Conservation (phyloP, 2,113 vertebrate species). For the Thermophis baileyi region DNA sequence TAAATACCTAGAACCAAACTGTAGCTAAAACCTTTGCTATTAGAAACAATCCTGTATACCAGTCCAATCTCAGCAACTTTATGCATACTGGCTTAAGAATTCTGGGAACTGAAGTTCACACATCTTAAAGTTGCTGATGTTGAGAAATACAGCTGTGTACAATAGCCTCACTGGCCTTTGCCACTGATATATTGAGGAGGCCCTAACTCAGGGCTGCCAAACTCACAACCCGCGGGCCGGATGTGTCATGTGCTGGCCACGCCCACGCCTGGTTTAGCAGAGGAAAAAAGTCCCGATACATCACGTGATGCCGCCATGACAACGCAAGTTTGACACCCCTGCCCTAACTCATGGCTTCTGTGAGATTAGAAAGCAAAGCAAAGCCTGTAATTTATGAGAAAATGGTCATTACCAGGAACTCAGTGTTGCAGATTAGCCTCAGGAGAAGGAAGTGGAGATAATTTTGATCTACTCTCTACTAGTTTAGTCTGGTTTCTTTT, state of each 20-base stretch:
- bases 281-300: too few relatives aligned
- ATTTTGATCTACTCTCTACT: not conserved
- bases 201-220: not conserved
- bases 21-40: slow-evolving; percentile 11
- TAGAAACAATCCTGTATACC: not conserved
- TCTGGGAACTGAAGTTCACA: not conserved
- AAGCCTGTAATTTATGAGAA: not conserved
- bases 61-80: not conserved
- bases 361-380: slow-evolving; percentile 34
- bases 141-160: not conserved
- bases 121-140: not conserved
- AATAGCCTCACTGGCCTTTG: not conserved
- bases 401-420: not conserved
- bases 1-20: slow-evolving; percentile 14
- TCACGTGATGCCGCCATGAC: too few relatives aligned
- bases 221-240: too few relatives aligned
- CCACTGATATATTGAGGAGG: not conserved
- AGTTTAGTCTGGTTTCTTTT: not conserved
- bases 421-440: not conserved
- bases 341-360: not conserved
- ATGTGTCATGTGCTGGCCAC: too few relatives aligned
- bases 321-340: too few relatives aligned
- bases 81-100: not conserved
- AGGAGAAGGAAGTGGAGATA: not conserved
- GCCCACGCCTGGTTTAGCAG: too few relatives aligned